Evolutionary conservation across 1,140 invertebrate genomes (phyloP).

Genomic region (Brachystomella parvula): DNA sequence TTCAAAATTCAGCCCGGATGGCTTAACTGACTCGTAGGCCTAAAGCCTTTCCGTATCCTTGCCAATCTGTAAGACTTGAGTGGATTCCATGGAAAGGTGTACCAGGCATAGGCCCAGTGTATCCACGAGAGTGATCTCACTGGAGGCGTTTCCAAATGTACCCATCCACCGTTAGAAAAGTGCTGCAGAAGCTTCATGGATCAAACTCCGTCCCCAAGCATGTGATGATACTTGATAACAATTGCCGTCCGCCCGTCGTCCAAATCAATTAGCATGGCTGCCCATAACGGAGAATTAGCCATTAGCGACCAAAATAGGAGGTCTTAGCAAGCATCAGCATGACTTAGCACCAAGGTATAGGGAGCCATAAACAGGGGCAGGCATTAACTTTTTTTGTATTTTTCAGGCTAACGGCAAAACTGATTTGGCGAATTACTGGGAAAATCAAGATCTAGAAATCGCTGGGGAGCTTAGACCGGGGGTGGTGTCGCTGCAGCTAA

Average conservation of each 20-base stretch:
- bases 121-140: conserved; percentile 20
- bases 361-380: too few species aligned
- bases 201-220: conserved; percentile 34
- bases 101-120: conserved; percentile 37
- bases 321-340: too few species aligned
- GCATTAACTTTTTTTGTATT: too few species aligned
- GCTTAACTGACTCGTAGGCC: conserved; percentile 27
- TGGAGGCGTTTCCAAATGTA: conserved; percentile 20
- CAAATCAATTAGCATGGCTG: conserved; percentile 21
- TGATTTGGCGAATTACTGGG: too few species aligned
- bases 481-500: too few species aligned
- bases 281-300: conserved; percentile 28
- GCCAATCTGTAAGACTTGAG: conserved; percentile 34
- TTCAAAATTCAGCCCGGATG: neutral
- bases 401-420: too few species aligned
- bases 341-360: too few species aligned
- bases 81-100: conserved; percentile 35
- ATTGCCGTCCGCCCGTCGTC: conserved; percentile 25
- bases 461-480: too few species aligned
- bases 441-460: too few species aligned
- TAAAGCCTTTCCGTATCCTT: conserved; percentile 29
- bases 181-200: conserved; percentile 36
- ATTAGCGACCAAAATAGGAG: too few species aligned
- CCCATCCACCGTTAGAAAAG: conserved; percentile 32
- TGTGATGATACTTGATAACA: conserved; percentile 33